phyloP scores from a whole-genome alignment of 2,113 vertebrate genomes.

The Sorex araneus region DNA sequence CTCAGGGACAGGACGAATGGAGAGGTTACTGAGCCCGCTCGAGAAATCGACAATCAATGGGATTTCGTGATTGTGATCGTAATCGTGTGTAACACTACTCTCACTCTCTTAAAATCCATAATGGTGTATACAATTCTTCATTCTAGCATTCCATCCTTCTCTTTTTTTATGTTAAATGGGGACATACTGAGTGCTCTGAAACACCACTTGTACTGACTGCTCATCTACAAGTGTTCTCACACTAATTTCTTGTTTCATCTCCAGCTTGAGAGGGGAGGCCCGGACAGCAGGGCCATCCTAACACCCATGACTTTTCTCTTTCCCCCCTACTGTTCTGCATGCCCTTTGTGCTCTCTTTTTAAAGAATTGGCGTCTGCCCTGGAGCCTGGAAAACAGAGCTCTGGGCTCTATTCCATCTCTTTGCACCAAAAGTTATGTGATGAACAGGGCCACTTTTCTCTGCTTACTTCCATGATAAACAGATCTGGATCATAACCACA shows the following conservation, averaged over 20 bases:
- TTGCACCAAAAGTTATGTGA: slow-evolving; percentile 71
- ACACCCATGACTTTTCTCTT: not conserved
- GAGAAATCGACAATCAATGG: no score
- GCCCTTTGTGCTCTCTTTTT: slow-evolving; percentile 68
- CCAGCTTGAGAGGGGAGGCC: not conserved
- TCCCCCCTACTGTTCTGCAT: slow-evolving; percentile 63
- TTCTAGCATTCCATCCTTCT: not conserved
- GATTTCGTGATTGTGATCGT: no score
- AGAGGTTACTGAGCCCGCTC: no score
- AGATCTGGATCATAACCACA: slow-evolving; percentile 66
- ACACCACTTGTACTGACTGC: not conserved
- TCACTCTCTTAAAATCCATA: not conserved
- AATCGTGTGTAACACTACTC: not conserved
- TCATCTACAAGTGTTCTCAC: not conserved
- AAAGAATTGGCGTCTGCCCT: slow-evolving; percentile 59
- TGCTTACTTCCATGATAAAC: slow-evolving; percentile 68
- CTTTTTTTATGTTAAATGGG: not conserved
- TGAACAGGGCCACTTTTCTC: slow-evolving; percentile 71
- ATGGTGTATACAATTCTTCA: not conserved
- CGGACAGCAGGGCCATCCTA: not conserved
- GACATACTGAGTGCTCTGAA: not conserved
- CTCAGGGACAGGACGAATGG: no score
- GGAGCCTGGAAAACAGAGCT: slow-evolving; percentile 65
- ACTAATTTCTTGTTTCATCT: not conserved
- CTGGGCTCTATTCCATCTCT: slow-evolving; percentile 62